Base-by-base conservation (phyloP, 2,888 invertebrate species). In the Chalcis sispes region DNA sequence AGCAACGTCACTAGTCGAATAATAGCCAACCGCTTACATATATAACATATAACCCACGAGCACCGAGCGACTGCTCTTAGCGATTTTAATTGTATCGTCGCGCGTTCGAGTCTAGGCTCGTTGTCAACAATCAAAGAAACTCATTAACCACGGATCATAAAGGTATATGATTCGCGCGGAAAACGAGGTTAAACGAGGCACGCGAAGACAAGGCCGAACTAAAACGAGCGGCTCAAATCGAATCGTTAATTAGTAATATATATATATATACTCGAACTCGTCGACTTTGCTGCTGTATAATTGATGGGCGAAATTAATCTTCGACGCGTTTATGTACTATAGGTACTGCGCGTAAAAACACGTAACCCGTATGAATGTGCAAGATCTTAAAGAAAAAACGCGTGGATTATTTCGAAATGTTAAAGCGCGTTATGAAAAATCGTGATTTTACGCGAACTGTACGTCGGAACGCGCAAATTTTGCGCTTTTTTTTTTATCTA, bases 161-260 rank as follows among this genome's bases (percentile, higher is more conserved):
- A 69, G 48, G 69, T 54, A 58, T 62, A 25, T 40, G 36, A 40
- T n/a, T 7, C 23, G 46, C 20, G 15, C 23, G n/a, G 29, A 20
- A 64, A 70, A 70, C n/a, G 54, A 69, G 56, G 74, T 48, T 67
- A 48, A 62, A 23, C 56, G n/a, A 5, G 23, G 8, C 50, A 1
- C 20, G 15, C 15, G 2, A 36, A 7, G 5, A 15, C 69, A 69
- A 69, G 74, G 32, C 23, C 59, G 54, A 15, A 18, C 66, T 27
- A 46, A 8, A 15, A 27, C 56, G 7, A 50, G n/a, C 48, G 5
- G 64, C 52, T 72, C 54, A 67, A 71, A 65, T 76, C 72, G 58
- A 76, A 76, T 72, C 67, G 72, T 76, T 71, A 76, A 72, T 76
- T 71, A 72, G 70, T 23, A 52, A 58, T 25, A 42, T 40, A n/a